These are phyloP conservation scores for Crotophaga sulcirostris DNA, from an alignment of 2,113 vertebrate species.

Conservation along the genomic window DNA sequence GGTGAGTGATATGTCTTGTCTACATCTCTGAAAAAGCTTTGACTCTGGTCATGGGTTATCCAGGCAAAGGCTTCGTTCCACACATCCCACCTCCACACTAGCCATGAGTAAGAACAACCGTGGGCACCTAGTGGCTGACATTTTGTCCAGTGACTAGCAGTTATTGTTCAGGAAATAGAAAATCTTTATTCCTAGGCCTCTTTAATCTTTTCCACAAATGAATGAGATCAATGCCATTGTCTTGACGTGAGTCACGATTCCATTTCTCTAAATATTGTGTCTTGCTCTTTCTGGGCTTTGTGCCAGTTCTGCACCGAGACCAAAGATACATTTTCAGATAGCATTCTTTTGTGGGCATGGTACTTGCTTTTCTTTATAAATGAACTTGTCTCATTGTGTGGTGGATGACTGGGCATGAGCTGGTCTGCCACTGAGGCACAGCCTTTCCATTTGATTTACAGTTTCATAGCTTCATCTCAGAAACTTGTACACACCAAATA, in stretches of 20 bases:
- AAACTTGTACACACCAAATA: not conserved
- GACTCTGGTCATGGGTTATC: not conserved
- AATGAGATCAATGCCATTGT: constrained; percentile 4
- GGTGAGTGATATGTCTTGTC: not conserved
- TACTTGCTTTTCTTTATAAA: not conserved
- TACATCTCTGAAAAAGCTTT: not conserved
- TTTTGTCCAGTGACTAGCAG: not conserved
- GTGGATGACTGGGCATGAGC: not conserved
- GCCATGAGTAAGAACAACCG: not conserved
- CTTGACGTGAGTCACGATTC: not conserved
- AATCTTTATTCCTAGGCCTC: constrained; percentile 29
- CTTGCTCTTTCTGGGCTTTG: constrained; percentile 10
- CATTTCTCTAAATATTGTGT: not conserved
- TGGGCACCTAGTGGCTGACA: not conserved
- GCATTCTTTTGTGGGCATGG: not conserved
- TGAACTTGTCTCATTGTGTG: not conserved
- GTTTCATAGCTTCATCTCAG: not conserved
- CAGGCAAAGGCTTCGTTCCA: not conserved
- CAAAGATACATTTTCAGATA: not conserved
- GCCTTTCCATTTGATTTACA: not conserved
- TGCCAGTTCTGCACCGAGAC: not conserved
- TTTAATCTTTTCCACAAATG: constrained; percentile 14
- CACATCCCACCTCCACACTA: not conserved
- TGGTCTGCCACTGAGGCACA: not conserved
- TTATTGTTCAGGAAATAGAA: constrained; percentile 19